Conservation (phyloP, 2,113 vertebrate species). For the Psilopsiagon aurifrons region DNA sequence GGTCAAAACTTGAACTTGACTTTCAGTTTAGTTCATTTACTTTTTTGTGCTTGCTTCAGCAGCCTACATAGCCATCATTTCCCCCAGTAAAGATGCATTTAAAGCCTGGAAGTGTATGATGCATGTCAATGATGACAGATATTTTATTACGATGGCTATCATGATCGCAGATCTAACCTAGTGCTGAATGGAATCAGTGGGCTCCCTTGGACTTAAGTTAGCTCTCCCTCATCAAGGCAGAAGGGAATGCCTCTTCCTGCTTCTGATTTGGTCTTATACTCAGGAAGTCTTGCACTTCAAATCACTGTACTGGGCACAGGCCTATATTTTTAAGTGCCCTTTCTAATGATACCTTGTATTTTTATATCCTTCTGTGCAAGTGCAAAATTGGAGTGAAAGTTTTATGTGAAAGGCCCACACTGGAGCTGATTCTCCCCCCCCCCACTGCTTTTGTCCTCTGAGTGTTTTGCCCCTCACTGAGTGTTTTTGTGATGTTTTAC, state of each 20-base stretch:
- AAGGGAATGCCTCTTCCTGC: not conserved
- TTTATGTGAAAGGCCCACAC: not conserved
- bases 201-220: not conserved
- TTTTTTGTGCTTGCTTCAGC: not conserved
- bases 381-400: not conserved
- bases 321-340: not conserved
- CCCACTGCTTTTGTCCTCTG: not conserved
- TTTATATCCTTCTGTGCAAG: not conserved
- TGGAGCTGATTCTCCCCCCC: not conserved
- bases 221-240: not conserved
- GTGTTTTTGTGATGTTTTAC: not conserved
- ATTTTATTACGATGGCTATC: not conserved
- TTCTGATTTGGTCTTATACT: not conserved
- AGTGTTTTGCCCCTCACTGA: not conserved
- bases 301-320: not conserved
- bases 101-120: not conserved
- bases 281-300: not conserved
- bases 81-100: not conserved
- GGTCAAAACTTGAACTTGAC: not conserved
- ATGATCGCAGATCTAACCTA: not conserved
- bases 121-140: not conserved
- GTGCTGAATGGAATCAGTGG: rapidly evolving
- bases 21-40: not conserved
- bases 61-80: not conserved
- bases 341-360: not conserved